Conservation (phyloP, 2,113 vertebrate species). For the Aramus guarauna region DNA sequence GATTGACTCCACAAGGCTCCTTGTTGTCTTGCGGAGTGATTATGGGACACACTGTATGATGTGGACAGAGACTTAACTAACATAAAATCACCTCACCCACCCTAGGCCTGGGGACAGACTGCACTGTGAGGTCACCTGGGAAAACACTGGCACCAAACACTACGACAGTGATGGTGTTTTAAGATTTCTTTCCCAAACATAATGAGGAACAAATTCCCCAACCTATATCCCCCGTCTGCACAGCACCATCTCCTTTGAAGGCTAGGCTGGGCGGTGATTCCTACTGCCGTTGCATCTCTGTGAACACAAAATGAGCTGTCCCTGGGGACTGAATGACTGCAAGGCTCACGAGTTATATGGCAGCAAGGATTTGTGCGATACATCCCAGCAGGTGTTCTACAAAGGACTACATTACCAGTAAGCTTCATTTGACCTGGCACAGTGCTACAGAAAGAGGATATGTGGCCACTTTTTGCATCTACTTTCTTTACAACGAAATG, state of each 20-base stretch:
- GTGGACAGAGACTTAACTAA: not conserved
- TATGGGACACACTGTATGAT: fast-evolving
- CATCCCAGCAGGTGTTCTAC: not conserved
- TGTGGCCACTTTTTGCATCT: not conserved
- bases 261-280: not conserved
- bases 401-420: not conserved
- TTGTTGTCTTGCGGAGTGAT: not conserved
- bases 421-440: not conserved
- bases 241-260: not conserved
- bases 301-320: not conserved
- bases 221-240: not conserved
- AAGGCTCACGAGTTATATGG: not conserved
- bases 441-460: not conserved
- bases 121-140: not conserved
- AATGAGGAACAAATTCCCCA: not conserved
- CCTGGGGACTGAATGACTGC: not conserved
- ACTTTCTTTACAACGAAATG: not conserved
- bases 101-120: not conserved
- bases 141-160: not conserved
- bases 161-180: not conserved
- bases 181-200: not conserved
- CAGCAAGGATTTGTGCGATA: not conserved
- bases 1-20: not conserved
- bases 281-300: not conserved
- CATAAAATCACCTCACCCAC: not conserved